phyloP scores from a whole-genome alignment of 2,888 invertebrate genomes.

The Nomada fabriciana region DNA sequence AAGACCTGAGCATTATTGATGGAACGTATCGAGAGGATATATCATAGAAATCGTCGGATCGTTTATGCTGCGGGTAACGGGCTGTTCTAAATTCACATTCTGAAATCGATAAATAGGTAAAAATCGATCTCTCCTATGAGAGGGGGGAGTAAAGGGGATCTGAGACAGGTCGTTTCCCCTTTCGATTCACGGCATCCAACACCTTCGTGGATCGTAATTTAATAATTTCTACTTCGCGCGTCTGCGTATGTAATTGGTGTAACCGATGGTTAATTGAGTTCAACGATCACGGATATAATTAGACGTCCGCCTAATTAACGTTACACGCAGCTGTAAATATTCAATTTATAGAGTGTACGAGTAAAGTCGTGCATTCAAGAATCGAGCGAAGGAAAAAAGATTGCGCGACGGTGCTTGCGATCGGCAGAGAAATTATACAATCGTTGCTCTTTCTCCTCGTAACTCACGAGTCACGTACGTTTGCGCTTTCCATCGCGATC shows the following conservation, averaged over 20 bases:
- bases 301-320: no score
- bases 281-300: not conserved
- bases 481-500: slow-evolving; percentile 53
- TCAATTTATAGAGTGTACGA: not conserved
- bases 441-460: slow-evolving; percentile 45
- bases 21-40: no score
- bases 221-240: no score
- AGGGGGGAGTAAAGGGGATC: slow-evolving; percentile 31
- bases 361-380: not conserved
- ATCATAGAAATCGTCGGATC: no score
- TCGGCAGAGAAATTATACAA: slow-evolving; percentile 65
- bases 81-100: slow-evolving; percentile 69
- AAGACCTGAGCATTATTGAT: no score
- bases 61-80: not conserved
- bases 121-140: slow-evolving; percentile 32
- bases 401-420: slow-evolving; percentile 18
- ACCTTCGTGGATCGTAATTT: not conserved
- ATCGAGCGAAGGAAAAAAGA: not conserved
- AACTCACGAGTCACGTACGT: slow-evolving; percentile 48
- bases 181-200: slow-evolving; percentile 26
- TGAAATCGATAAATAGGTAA: slow-evolving; percentile 65
- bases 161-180: slow-evolving; percentile 42
- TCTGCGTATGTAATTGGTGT: no score
- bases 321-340: no score
- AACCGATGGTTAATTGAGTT: no score